These are phyloP conservation scores for Turritopsis dohrnii DNA, from an alignment of 30 jellyfish, hydroid and myxozoan genomes.

Conservation along the genomic window DNA sequence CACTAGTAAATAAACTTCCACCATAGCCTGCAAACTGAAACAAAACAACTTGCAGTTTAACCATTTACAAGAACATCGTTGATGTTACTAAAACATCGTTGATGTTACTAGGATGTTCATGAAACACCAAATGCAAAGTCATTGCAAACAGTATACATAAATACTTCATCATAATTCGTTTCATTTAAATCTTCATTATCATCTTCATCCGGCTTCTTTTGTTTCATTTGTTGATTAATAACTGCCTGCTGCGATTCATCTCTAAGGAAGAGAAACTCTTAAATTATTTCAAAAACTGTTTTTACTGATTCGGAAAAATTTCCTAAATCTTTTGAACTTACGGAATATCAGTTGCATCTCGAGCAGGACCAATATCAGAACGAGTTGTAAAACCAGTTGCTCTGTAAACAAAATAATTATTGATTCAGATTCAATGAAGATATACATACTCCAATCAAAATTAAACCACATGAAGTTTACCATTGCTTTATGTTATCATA, in stretches of 20 bases:
- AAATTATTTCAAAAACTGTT: background rate
- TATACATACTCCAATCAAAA: too few relatives aligned
- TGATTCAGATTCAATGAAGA: too few relatives aligned
- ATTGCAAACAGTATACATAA: background rate
- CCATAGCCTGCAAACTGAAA: conserved; percentile 95
- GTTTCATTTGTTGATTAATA: conserved; percentile 19
- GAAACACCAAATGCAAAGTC: too few relatives aligned
- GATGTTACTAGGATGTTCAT: too few relatives aligned
- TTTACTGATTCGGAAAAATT: background rate
- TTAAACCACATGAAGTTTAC: too few relatives aligned
- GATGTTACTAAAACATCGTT: too few relatives aligned
- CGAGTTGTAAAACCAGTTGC: conserved; percentile 99
- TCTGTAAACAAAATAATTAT: conserved; percentile 39
- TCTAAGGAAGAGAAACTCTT: too few relatives aligned
- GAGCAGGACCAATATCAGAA: conserved; percentile 99
- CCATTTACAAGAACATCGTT: background rate
- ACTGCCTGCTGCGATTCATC: conserved; percentile 74
- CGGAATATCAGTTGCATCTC: conserved; percentile 96
- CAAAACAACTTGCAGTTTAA: background rate
- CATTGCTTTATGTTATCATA: too few relatives aligned
- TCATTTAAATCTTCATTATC: conserved; percentile 96
- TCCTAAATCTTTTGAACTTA: conserved; percentile 22
- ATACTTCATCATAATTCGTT: conserved; percentile 95
- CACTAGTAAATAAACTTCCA: conserved; percentile 96
- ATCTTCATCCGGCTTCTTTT: conserved; percentile 55